Base-by-base conservation (phyloP, 35 echinoderm and acorn worm genomes). In the Acanthaster planci region DNA sequence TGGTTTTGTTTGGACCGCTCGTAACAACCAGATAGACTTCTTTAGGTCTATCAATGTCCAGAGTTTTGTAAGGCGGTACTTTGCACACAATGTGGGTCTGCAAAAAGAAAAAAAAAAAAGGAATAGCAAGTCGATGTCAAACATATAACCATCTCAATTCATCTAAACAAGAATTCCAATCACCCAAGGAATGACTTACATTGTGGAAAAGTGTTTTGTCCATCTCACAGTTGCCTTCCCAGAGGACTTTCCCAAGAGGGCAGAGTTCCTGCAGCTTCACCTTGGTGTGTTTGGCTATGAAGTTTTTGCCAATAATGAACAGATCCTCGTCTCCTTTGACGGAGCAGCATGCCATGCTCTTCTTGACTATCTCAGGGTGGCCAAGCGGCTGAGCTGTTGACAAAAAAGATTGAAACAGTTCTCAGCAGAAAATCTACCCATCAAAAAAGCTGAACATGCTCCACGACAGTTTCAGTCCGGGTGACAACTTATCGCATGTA, bases 291-390 rank as follows among this genome's bases (percentile, higher is more conserved):
- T 91, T 99, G 35, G 76, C 86, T 38, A 93, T 87, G 77, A 99
- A 99, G 80, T 99, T 99, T 72, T 99, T 99, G 51, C 96, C 96
- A 16, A 99, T 90, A 60, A 99, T 93, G 79, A 99, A 99, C 42
- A 99, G 51, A 39, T 99, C 96, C 38, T 99, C 90, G 8, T 92
- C 89, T 37, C 96, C 96, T 18, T 86, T 55, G n/a, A 90, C 89
- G 42, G 96, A 94, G 54, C 88, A 91, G 23, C 55, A 52, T 4
- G 81, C 89, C 32, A 94, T 78, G 83, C 92, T 94, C 84, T 89
- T 99, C 55, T 99, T 99, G n/a, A 93, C 80, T 19, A 99, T 94
- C 84, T 99, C 96, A 36, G 96, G 96, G 53, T 94, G 92, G 17
- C 96, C 96, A 38, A 91, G 88, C n/a, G 96, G 96, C 79, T 99